Evolutionary conservation across 1,140 invertebrate genomes (phyloP).

Genomic region (Portunus trituberculatus): DNA sequence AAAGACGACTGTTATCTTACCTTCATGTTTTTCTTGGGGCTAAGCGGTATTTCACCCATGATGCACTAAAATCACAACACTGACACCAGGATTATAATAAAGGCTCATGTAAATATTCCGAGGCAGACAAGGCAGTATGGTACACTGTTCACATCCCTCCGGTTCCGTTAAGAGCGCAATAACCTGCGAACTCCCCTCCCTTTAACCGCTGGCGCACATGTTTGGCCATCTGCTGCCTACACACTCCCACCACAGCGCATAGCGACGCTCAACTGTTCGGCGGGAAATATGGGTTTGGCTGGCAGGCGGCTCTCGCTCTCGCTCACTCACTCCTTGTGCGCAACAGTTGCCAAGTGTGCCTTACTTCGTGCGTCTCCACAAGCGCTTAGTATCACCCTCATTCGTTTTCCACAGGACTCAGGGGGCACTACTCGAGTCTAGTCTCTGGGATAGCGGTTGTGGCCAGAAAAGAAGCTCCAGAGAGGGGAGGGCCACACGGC

Average conservation of each 20-base stretch:
- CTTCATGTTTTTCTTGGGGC: constrained; percentile 63
- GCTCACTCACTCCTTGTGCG: background rate
- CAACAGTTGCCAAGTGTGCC: constrained; percentile 63
- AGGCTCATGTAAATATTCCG: background rate
- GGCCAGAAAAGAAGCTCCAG: background rate
- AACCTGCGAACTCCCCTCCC: background rate
- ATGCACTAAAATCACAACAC: background rate
- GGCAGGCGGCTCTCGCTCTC: background rate
- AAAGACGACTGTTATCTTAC: constrained; percentile 30
- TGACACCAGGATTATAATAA: background rate
- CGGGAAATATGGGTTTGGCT: constrained; percentile 66
- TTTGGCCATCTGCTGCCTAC: background rate
- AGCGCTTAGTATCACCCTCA: background rate
- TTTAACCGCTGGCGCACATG: background rate
- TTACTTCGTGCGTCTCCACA: background rate
- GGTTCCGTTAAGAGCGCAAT: background rate
- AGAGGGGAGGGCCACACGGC: background rate
- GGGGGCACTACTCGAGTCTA: background rate
- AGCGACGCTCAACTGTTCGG: constrained; percentile 59
- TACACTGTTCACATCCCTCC: background rate
- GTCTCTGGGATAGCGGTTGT: background rate
- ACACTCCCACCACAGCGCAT: constrained; percentile 41
- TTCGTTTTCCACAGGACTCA: background rate
- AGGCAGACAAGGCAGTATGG: background rate
- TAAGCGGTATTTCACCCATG: constrained; percentile 63